Evolutionary conservation across 2,888 invertebrate genomes (phyloP).

Genomic region (Rutpela maculata): DNA sequence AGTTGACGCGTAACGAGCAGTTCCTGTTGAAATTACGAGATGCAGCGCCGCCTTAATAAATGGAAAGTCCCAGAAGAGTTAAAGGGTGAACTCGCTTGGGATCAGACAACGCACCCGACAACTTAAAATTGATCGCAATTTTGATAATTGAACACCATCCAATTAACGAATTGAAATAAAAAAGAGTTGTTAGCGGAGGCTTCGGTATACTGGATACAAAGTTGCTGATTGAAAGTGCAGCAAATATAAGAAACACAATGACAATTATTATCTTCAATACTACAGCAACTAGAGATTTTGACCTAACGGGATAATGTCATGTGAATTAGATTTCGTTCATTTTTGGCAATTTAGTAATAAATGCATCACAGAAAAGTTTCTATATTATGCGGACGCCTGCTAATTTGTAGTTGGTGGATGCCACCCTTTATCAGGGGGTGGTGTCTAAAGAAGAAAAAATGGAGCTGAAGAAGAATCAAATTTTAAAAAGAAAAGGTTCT

Average conservation of each 20-base stretch:
- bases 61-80: slow-evolving; percentile 51
- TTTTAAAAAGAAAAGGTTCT: too few species aligned
- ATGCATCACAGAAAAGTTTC: too few species aligned
- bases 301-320: too few species aligned
- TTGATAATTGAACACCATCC: slow-evolving; percentile 40
- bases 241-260: not conserved
- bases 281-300: too few species aligned
- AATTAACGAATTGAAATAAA: slow-evolving; percentile 37
- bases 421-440: too few species aligned
- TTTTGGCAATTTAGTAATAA: too few species aligned
- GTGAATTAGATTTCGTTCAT: too few species aligned
- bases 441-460: too few species aligned
- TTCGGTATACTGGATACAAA: not conserved
- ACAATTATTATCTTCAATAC: too few species aligned
- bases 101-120: slow-evolving; percentile 12
- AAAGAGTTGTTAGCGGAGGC: not conserved
- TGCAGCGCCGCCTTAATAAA: slow-evolving; percentile 60
- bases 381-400: too few species aligned
- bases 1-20: slow-evolving; percentile 64
- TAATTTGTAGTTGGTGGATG: too few species aligned
- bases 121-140: slow-evolving; percentile 33
- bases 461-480: too few species aligned
- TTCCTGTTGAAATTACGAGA: slow-evolving; percentile 63
- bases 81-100: slow-evolving; percentile 43
- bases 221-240: not conserved